These are phyloP conservation scores for Synergus laeviventris DNA, from an alignment of 2,888 invertebrate species.

Conservation along the genomic window DNA sequence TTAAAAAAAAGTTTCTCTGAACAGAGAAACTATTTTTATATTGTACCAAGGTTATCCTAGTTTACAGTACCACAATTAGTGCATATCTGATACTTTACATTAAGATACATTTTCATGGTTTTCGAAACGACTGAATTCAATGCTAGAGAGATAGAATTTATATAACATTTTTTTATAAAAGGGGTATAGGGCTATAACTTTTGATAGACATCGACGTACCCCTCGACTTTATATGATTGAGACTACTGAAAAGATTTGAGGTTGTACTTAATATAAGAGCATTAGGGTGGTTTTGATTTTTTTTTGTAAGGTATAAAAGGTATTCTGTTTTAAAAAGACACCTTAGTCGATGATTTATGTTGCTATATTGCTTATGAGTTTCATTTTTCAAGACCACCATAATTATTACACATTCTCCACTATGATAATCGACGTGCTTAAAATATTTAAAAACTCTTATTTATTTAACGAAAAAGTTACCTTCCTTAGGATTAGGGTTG, in stretches of 20 bases:
- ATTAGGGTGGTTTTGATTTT: not conserved
- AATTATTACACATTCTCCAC: not conserved
- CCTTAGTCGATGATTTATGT: not conserved
- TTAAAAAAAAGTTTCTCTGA: too few relatives aligned
- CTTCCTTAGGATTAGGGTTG: not conserved
- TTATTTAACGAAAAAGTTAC: constrained; percentile 31
- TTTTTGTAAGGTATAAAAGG: not conserved
- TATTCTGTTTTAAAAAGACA: not conserved
- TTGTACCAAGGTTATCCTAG: not conserved
- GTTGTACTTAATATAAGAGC: constrained; percentile 5
- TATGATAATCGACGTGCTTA: constrained; percentile 4
- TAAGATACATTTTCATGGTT: constrained; percentile 13
- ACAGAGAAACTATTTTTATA: not conserved
- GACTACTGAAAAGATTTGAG: not conserved
- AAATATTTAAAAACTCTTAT: constrained; percentile 26
- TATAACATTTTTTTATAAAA: not conserved
- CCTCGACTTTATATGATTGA: constrained; percentile 7
- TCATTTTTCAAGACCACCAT: not conserved
- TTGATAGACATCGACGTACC: not conserved
- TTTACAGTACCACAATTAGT: not conserved
- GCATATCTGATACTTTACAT: constrained; percentile 32
- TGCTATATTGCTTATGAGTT: not conserved
- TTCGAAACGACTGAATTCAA: constrained; percentile 20
- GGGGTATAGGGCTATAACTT: not conserved
- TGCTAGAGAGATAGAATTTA: not conserved